phyloP scores from a whole-genome alignment of 2,888 invertebrate genomes.

The Strigamia maritima region DNA sequence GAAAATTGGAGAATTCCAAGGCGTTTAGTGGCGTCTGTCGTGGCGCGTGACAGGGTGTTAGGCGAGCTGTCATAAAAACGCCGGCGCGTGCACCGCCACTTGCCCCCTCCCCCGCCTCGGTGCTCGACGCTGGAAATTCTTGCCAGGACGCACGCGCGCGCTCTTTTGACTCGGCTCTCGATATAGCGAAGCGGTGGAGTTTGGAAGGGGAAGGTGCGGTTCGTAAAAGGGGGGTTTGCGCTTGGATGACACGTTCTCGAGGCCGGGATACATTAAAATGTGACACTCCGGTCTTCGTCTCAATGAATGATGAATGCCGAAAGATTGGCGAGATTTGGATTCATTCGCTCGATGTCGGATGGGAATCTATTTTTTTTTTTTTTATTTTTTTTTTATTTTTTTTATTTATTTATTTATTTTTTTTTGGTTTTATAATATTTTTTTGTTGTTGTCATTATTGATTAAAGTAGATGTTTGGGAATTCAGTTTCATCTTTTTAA shows the following conservation, averaged over 20 bases:
- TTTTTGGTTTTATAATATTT: background rate
- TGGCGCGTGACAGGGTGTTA: conserved; percentile 15
- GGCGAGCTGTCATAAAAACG: conserved; percentile 10
- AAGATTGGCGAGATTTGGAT: background rate
- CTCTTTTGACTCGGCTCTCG: background rate
- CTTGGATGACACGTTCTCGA: background rate
- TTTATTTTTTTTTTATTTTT: background rate
- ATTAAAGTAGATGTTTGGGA: background rate
- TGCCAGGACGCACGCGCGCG: conserved; percentile 5
- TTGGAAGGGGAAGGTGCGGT: background rate
- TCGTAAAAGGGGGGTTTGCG: background rate
- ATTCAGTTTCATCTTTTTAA: background rate
- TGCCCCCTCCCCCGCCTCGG: background rate
- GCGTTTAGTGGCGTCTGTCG: conserved; percentile 15
- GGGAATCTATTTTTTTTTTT: background rate
- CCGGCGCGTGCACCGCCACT: background rate
- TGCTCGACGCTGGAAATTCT: conserved; percentile 8
- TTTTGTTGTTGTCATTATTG: background rate
- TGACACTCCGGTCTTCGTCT: background rate
- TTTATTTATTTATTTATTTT: background rate
- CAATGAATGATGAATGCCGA: background rate
- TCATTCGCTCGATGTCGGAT: background rate
- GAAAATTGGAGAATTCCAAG: conserved; percentile 15
- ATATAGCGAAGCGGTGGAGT: background rate
- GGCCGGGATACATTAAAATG: conserved; percentile 10